phyloP scores from a whole-genome alignment of 2,888 invertebrate species.

The Adela reaumurella region DNA sequence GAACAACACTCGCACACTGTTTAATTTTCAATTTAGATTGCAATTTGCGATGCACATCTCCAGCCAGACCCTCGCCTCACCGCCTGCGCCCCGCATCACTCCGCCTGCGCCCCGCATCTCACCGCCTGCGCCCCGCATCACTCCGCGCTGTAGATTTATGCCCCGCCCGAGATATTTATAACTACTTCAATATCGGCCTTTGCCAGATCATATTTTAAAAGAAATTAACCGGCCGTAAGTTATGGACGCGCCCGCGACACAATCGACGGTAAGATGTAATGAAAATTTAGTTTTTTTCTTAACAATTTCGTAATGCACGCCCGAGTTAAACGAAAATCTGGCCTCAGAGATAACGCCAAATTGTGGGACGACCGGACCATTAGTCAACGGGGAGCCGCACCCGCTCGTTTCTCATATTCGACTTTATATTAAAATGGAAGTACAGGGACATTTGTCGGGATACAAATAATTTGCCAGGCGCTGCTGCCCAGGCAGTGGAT shows the following conservation, averaged over 20 bases:
- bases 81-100: conserved; percentile 13
- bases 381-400: too few relatives aligned
- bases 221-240: conserved; percentile 46
- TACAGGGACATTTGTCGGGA: too few relatives aligned
- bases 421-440: too few relatives aligned
- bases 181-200: conserved; percentile 17
- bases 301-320: too few relatives aligned
- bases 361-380: too few relatives aligned
- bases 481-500: too few relatives aligned
- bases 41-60: conserved; percentile 50
- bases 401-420: too few relatives aligned
- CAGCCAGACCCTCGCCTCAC: conserved; percentile 49
- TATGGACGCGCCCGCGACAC: conserved; percentile 25
- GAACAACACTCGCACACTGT: conserved; percentile 25
- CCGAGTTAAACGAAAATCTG: too few relatives aligned
- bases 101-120: conserved; percentile 3
- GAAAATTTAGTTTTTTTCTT: conserved; percentile 43
- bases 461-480: too few relatives aligned
- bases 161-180: conserved; percentile 18
- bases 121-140: conserved; percentile 33
- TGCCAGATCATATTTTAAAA: conserved; percentile 40
- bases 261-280: conserved; percentile 41
- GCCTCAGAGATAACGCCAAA: too few relatives aligned
- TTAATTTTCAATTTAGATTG: conserved; percentile 60
- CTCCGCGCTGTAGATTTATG: conserved; percentile 48